Evolutionary conservation across 2,888 invertebrate species (phyloP).

Genomic region (Dynastes maya): DNA sequence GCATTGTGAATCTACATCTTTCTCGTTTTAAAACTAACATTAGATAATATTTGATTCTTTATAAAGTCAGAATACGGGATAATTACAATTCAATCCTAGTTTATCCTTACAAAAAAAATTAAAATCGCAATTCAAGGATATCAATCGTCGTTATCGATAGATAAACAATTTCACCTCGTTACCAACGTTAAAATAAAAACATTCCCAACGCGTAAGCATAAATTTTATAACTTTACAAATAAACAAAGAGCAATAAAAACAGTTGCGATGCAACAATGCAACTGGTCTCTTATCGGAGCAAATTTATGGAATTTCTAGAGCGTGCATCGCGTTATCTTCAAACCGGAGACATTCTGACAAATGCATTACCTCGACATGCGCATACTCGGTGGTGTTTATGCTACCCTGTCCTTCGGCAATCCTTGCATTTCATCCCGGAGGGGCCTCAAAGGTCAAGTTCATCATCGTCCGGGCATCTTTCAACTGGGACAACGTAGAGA

Average conservation of each 20-base stretch:
- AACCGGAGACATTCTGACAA: not conserved
- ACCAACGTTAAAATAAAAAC: not conserved
- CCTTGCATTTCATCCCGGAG: conserved; percentile 65
- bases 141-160: too few species aligned
- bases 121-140: too few species aligned
- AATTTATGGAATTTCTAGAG: not conserved
- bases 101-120: too few species aligned
- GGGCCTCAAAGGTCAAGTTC: conserved; percentile 60
- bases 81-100: too few species aligned
- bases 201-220: not conserved
- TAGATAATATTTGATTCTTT: too few species aligned
- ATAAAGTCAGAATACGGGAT: too few species aligned
- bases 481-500: not conserved
- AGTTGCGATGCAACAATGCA: not conserved
- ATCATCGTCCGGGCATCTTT: not conserved
- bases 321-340: not conserved
- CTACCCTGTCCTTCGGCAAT: conserved; percentile 63
- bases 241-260: not conserved
- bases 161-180: too few species aligned
- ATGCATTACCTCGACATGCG: not conserved
- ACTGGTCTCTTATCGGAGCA: not conserved
- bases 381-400: conserved; percentile 54
- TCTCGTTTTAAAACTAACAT: too few species aligned
- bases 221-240: not conserved
- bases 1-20: too few species aligned